Evolutionary conservation across 1,140 invertebrate genomes (phyloP).

Genomic region (Oryctes rhinoceros): DNA sequence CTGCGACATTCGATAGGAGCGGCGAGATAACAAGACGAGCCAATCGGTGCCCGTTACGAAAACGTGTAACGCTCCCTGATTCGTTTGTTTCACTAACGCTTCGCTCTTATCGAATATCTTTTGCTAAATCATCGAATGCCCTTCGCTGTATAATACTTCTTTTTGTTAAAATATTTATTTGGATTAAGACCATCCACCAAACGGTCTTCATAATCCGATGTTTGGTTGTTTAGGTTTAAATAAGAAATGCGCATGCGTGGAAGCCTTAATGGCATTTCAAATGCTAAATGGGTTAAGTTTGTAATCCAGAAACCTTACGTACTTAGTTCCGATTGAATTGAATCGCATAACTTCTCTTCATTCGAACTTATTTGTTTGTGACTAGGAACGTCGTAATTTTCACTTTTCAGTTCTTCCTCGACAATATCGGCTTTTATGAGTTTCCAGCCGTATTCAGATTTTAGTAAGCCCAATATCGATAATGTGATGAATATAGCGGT

Average conservation of each 20-base stretch:
- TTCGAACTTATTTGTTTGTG: conserved; percentile 27
- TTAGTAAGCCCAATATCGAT: conserved; percentile 6
- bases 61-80: too few relatives aligned
- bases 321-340: conserved; percentile 38
- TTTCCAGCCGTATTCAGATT: conserved; percentile 37
- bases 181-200: too few relatives aligned
- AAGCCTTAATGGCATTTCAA: not conserved
- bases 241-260: not conserved
- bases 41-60: too few relatives aligned
- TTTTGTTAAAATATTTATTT: too few relatives aligned
- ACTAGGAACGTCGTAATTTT: not conserved
- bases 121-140: too few relatives aligned
- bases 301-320: not conserved
- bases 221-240: not conserved
- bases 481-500: conserved; percentile 23
- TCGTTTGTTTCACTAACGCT: too few relatives aligned
- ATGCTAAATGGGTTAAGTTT: not conserved
- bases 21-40: too few relatives aligned
- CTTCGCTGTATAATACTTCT: too few relatives aligned
- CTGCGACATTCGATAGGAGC: too few relatives aligned
- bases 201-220: too few relatives aligned
- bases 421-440: conserved; percentile 31
- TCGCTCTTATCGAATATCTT: too few relatives aligned
- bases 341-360: conserved; percentile 17
- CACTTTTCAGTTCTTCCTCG: conserved; percentile 14